Evolutionary conservation across 2,888 invertebrate genomes (phyloP).

Genomic region (Chouioia cunea): DNA sequence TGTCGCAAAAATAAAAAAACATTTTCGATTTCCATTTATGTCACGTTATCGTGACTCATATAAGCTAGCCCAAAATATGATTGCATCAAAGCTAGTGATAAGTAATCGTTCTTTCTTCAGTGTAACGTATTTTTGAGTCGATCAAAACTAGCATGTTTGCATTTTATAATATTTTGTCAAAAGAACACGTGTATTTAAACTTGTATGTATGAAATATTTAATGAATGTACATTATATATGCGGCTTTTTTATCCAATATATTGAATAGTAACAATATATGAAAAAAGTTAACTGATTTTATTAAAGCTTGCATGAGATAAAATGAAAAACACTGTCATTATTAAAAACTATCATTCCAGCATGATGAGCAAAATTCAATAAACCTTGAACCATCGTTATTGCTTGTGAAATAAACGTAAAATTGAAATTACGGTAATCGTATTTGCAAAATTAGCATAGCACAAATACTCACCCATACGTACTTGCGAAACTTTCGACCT

Average conservation of each 20-base stretch:
- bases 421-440: slow-evolving; percentile 29
- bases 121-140: too few relatives aligned
- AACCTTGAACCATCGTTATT: not conserved
- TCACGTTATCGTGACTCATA: slow-evolving; percentile 15
- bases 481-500: slow-evolving; percentile 21
- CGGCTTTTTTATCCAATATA: too few relatives aligned
- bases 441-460: slow-evolving; percentile 26
- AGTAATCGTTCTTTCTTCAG: too few relatives aligned
- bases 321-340: slow-evolving; percentile 1
- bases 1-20: slow-evolving; percentile 2
- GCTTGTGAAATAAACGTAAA: slow-evolving; percentile 1
- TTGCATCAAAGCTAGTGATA: not conserved
- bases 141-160: too few relatives aligned
- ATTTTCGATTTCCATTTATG: too few relatives aligned
- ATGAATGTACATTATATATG: too few relatives aligned
- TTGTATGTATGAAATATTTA: too few relatives aligned
- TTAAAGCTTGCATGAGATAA: not conserved
- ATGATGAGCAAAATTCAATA: not conserved
- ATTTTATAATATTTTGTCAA: too few relatives aligned
- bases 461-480: too few relatives aligned
- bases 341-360: slow-evolving; percentile 13
- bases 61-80: not conserved
- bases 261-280: too few relatives aligned
- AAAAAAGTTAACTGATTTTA: too few relatives aligned
- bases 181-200: too few relatives aligned